Conservation (phyloP, 2,888 invertebrate species). For the Hirtodrosophila alboralis region DNA sequence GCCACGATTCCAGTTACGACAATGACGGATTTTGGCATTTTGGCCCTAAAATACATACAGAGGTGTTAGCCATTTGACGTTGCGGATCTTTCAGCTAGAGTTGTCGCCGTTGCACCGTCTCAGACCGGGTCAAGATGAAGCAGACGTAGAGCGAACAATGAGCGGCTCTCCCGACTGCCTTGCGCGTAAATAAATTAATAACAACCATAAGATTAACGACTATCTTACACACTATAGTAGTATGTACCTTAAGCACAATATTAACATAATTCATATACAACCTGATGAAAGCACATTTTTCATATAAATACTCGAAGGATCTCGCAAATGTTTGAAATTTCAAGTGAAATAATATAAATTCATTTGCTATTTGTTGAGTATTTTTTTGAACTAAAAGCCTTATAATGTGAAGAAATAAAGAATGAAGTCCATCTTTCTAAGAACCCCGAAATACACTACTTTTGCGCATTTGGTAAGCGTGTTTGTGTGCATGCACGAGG, state of each 20-base stretch:
- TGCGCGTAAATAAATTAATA: constrained; percentile 29
- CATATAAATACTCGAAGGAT: no score
- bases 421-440: background rate
- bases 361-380: no score
- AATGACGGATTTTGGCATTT: constrained; percentile 73
- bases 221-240: constrained; percentile 8
- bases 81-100: constrained; percentile 52
- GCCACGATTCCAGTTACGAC: constrained; percentile 60
- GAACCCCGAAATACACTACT: background rate
- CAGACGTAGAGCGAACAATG: constrained; percentile 36
- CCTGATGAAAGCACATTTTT: no score
- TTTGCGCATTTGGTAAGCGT: constrained; percentile 11
- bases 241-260: background rate
- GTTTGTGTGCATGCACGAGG: constrained; percentile 35
- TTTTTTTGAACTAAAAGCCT: no score
- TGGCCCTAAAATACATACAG: constrained; percentile 65
- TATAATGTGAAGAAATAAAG: background rate
- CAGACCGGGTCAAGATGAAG: constrained; percentile 55
- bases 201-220: background rate
- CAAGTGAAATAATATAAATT: no score
- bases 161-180: constrained; percentile 46
- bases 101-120: constrained; percentile 46
- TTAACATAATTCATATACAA: no score
- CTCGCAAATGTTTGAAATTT: no score
- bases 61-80: constrained; percentile 66